Percentiles rank a stretch among this genome's conserved stretches.
These are phyloP conservation scores for Nemapogon koenigi DNA, from an alignment of 2,888 invertebrate species.

Conservation along the genomic window DNA sequence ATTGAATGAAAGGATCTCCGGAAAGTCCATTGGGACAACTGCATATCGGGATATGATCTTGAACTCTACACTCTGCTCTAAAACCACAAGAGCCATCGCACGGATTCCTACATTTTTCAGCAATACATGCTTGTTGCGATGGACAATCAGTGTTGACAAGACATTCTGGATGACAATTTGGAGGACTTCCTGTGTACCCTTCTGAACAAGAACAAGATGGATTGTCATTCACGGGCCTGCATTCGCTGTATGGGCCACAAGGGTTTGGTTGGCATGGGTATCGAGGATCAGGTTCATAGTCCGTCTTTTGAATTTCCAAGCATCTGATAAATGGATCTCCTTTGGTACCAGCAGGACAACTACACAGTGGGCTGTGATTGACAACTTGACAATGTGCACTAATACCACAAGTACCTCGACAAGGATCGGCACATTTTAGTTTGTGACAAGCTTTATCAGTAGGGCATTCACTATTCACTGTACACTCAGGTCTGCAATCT, in stretches of 20 bases:
- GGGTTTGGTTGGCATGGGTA: conserved; percentile 79
- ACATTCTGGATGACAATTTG: conserved; percentile 85
- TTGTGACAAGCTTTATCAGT: conserved; percentile 77
- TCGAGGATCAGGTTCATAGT: conserved; percentile 24
- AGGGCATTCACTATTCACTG: conserved; percentile 78
- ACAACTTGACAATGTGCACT: conserved; percentile 77
- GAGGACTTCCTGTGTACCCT: conserved; percentile 77
- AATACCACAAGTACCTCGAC: conserved; percentile 75
- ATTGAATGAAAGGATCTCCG: conserved; percentile 82
- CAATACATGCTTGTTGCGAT: conserved; percentile 79
- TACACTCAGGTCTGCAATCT: conserved; percentile 78
- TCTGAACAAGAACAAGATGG: conserved; percentile 82
- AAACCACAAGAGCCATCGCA: conserved; percentile 83
- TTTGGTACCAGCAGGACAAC: conserved; percentile 69
- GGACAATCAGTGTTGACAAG: conserved; percentile 83
- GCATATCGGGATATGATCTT: conserved; percentile 84
- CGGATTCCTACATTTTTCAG: conserved; percentile 82
- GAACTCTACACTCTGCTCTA: conserved; percentile 78
- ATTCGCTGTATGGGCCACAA: conserved; percentile 83
- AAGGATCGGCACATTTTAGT: conserved; percentile 81
- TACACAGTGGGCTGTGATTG: conserved; percentile 82
- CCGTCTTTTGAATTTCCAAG: conserved; percentile 31
- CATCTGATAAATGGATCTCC: conserved; percentile 73
- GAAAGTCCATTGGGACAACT: conserved; percentile 75
- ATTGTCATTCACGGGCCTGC: conserved; percentile 71